Percentiles rank a stretch among this genome's conserved stretches.
Conservation (phyloP, 2,888 invertebrate genomes). For the Heliconius ethilla region DNA sequence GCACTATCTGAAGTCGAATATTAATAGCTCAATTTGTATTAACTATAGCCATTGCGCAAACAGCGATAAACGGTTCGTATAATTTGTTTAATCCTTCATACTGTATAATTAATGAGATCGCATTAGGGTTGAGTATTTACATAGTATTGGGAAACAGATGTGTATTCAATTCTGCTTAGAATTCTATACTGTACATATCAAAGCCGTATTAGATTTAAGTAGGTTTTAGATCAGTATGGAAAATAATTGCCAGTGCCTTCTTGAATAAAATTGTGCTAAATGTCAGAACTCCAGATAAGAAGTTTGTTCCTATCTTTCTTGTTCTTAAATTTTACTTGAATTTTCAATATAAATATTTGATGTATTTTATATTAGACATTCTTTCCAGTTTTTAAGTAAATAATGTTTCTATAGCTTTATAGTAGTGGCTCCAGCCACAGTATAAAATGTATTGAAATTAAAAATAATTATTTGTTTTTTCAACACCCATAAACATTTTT, state of each 20-base stretch:
- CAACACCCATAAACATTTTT: too few relatives aligned
- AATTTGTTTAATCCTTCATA: slow-evolving; percentile 18
- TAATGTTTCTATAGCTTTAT: neutral
- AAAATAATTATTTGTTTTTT: neutral
- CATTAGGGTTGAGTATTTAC: slow-evolving; percentile 19
- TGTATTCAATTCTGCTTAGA: slow-evolving; percentile 14
- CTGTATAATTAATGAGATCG: slow-evolving; percentile 29
- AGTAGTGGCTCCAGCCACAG: neutral
- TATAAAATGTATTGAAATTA: neutral
- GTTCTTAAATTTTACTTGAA: neutral
- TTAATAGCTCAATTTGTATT: slow-evolving; percentile 20
- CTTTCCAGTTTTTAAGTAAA: neutral
- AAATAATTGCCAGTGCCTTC: neutral
- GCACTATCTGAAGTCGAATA: slow-evolving; percentile 7
- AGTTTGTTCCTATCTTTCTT: neutral
- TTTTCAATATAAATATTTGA: neutral
- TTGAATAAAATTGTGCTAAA: neutral
- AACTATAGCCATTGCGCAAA: slow-evolving; percentile 5
- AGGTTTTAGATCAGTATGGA: neutral
- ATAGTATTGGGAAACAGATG: slow-evolving; percentile 21
- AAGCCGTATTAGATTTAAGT: neutral
- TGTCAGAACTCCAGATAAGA: neutral
- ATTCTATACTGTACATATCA: neutral
- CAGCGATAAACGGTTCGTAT: slow-evolving; percentile 20
- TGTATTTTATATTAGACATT: neutral